A percentile compares a stretch with the other conserved stretches of the same genome.
phyloP scores from a whole-genome alignment of 1,140 invertebrate genomes.

The Neuroterus valhalla region DNA sequence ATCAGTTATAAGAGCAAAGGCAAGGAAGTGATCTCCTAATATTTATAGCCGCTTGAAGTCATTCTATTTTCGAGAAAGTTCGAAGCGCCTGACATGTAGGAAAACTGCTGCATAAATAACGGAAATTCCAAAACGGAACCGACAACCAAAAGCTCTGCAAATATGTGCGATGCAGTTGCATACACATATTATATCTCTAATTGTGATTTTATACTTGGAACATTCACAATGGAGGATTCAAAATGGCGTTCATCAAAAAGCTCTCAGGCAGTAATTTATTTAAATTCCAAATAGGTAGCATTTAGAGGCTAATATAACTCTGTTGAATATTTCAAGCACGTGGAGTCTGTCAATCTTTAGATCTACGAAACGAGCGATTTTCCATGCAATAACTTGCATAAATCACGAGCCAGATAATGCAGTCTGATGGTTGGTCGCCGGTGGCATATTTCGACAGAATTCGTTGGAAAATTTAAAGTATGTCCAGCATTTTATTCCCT shows the following conservation, averaged over 20 bases:
- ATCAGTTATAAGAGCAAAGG: slow-evolving; percentile 10
- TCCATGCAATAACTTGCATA: slow-evolving; percentile 13
- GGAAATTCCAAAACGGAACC: neutral
- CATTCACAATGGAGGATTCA: neutral
- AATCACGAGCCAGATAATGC: slow-evolving; percentile 24
- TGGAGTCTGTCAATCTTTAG: slow-evolving; percentile 19
- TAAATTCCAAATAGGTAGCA: slow-evolving; percentile 4
- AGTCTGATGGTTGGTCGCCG: neutral
- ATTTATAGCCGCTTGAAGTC: slow-evolving; percentile 26
- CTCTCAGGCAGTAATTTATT: neutral
- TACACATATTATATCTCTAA: neutral
- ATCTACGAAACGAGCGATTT: neutral
- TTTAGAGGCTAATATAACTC: slow-evolving; percentile 3
- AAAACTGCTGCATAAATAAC: slow-evolving; percentile 24
- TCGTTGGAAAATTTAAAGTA: slow-evolving; percentile 1
- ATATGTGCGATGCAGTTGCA: neutral
- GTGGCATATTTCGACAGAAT: neutral
- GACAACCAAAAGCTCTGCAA: neutral
- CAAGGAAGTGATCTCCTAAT: slow-evolving; percentile 15
- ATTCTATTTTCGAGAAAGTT: slow-evolving; percentile 20
- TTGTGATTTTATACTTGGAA: slow-evolving; percentile 5
- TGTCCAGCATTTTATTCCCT: slow-evolving; percentile 18
- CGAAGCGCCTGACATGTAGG: slow-evolving; percentile 1
- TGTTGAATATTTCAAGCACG: slow-evolving; percentile 17
- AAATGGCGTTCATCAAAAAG: neutral